A percentile compares a stretch with the other conserved stretches of the same genome.
Evolutionary conservation across 2,888 invertebrate species (phyloP).

Genomic region (Oscheius sp.): DNA sequence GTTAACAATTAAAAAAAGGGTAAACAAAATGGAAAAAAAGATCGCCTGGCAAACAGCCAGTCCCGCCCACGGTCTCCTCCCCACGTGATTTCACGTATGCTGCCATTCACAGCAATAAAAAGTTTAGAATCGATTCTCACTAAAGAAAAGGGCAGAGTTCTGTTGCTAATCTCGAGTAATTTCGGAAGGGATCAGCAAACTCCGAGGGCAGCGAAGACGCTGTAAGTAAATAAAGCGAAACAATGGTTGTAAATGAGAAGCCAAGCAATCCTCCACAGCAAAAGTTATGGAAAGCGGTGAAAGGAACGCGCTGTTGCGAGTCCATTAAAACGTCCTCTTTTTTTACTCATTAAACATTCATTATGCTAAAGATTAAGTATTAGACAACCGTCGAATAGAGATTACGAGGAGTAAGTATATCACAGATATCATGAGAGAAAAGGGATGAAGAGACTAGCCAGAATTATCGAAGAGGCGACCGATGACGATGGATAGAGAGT

Average conservation of each 20-base stretch:
- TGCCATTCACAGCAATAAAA: neutral
- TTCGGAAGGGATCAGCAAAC: conserved; percentile 1
- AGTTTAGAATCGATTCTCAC: neutral
- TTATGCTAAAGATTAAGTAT: conserved; percentile 13
- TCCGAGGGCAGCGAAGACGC: neutral
- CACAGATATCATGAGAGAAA: neutral
- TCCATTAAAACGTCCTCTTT: no score
- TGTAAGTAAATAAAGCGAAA: conserved; percentile 6
- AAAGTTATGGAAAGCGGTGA: no score
- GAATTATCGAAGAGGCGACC: conserved; percentile 37
- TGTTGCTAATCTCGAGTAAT: neutral
- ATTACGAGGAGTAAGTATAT: conserved; percentile 3
- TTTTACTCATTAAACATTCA: no score
- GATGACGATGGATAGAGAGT: conserved; percentile 33
- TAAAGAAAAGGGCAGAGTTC: neutral
- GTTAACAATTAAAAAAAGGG: neutral
- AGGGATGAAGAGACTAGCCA: conserved; percentile 9
- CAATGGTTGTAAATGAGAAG: no score
- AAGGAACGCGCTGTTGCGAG: no score
- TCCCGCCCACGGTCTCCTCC: conserved; percentile 1
- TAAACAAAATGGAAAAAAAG: neutral
- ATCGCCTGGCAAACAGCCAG: conserved; percentile 7
- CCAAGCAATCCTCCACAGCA: no score
- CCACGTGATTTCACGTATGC: conserved; percentile 20
- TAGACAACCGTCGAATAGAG: no score